Evolutionary conservation across 1,140 invertebrate genomes (phyloP).

Genomic region (Saxidomus purpurata): DNA sequence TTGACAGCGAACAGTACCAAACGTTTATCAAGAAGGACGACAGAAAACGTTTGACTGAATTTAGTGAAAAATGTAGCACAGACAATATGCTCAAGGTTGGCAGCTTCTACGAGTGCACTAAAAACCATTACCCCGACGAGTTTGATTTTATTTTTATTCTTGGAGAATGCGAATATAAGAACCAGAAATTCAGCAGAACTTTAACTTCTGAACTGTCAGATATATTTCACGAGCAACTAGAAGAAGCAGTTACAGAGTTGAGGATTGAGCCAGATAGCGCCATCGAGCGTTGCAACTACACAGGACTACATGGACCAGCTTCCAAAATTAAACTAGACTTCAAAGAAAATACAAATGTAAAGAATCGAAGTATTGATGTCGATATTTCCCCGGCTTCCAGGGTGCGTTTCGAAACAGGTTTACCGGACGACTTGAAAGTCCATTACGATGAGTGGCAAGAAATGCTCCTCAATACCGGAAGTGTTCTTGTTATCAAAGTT

Average conservation of each 20-base stretch:
- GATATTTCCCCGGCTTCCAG: background rate
- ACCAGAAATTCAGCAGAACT: background rate
- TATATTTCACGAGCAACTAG: background rate
- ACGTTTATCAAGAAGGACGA: background rate
- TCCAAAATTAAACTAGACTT: background rate
- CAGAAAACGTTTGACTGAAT: background rate
- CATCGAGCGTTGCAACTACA: background rate
- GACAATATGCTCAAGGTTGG: background rate
- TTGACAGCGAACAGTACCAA: background rate
- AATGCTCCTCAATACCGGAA: background rate
- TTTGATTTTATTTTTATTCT: background rate
- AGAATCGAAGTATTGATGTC: background rate
- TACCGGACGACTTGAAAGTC: background rate
- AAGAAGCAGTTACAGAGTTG: background rate
- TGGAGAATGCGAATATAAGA: background rate
- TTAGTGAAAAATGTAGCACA: background rate
- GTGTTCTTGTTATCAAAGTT: background rate
- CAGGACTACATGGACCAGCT: background rate
- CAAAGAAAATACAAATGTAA: background rate
- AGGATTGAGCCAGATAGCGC: background rate
- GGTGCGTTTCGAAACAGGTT: background rate
- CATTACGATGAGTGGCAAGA: background rate
- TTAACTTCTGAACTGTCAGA: background rate
- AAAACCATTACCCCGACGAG: background rate
- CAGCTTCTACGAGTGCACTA: background rate